Base-by-base conservation (phyloP, 2,113 vertebrate genomes). In the Sinocyclocheilus rhinocerous region DNA sequence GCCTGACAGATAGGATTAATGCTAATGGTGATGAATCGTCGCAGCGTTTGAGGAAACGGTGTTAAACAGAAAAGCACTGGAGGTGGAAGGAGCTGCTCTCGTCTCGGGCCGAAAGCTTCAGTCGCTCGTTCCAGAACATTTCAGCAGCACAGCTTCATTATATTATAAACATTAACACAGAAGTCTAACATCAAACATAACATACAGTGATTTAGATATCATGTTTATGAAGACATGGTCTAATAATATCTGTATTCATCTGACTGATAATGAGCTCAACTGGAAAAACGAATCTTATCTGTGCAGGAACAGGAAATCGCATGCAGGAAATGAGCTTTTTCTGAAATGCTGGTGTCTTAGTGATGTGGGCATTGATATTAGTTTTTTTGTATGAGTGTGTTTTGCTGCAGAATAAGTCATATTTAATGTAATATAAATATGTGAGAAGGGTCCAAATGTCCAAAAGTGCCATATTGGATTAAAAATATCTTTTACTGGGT, bases 231-330 rank as follows among this genome's bases (percentile, higher is more conserved):
- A 55, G 16, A 0, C 16, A 55, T 55, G 52, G 52, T 55, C 52
- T 55, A 48, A 48, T 50, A 50, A 55, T 6, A 70, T 70, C 67
- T 70, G 16, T 36, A 20, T 16, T 11, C 8, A 72, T 39, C 33
- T 72, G 33, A 22, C 69, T 39, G 69, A 72, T 72, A 5, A 67
- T 33, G 13, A 33, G 7, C 24, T 67, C 63, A 6, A 20, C 69
- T 72, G 69, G 69, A 72, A 72, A 67, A 72, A 20, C 39, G 36
- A 29, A 45, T 45, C 69, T 72, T 72, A 72, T 72, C 36, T 45
- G 36, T n/a, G 70, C 70, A 73, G 70, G 70, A 73, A 73, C 36
- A 73, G 70, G 70, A 73, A 39, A 13, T 73, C 13, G 39, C 70
- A 13, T n/a, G 36, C 70, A 73, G 70, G 70, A 73, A 73, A 39